Percentiles rank a stretch among this genome's conserved stretches.
These are phyloP conservation scores for Rotaria sp. DNA, from an alignment of 2,888 invertebrate genomes.

Conservation along the genomic window DNA sequence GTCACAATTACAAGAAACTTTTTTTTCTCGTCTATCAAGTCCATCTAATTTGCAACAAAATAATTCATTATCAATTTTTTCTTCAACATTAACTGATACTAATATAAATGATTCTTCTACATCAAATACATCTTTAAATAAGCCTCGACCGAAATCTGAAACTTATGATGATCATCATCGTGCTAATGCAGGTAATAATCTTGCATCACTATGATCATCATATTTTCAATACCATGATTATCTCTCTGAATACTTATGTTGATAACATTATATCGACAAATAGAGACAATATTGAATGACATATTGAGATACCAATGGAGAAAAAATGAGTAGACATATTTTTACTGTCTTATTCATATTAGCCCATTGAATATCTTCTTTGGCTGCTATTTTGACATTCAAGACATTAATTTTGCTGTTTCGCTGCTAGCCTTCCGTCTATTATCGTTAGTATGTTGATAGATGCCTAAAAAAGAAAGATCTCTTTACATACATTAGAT, in stretches of 20 bases:
- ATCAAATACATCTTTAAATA: not conserved
- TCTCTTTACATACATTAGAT: not conserved
- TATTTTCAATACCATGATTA: too few species aligned
- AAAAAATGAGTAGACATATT: not conserved
- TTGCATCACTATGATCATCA: not conserved
- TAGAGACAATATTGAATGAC: too few species aligned
- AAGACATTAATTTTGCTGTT: not conserved
- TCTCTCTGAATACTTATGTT: too few species aligned
- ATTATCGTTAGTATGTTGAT: constrained; percentile 17
- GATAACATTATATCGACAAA: too few species aligned
- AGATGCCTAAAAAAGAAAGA: not conserved
- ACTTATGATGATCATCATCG: constrained; percentile 12
- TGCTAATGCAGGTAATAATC: not conserved
- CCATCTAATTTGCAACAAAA: not conserved
- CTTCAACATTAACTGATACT: not conserved
- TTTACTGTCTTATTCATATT: not conserved
- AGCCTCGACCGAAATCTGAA: constrained; percentile 12
- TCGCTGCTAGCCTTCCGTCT: not conserved
- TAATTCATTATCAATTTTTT: not conserved
- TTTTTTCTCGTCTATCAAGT: not conserved
- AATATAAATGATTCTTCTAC: not conserved
- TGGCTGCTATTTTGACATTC: not conserved
- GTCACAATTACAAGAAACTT: not conserved
- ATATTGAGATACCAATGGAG: too few species aligned
- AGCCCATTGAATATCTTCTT: not conserved